phyloP scores from a whole-genome alignment of 2,113 vertebrate species.

The Actenoides lindsayi region DNA sequence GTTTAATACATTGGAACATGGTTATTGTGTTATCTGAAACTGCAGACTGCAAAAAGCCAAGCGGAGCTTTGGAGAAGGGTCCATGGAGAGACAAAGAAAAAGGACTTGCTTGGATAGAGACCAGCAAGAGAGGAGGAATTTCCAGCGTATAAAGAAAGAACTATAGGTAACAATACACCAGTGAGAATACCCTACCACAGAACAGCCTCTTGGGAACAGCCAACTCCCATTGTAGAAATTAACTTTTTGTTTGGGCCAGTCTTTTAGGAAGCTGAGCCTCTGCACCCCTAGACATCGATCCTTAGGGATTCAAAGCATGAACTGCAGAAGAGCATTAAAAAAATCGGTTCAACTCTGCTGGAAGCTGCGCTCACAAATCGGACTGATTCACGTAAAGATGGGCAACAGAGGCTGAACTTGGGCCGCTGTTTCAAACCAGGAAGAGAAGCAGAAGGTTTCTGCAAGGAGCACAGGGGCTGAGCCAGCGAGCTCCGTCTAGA shows the following conservation, averaged over 20 bases:
- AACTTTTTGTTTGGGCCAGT: neutral
- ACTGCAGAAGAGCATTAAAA: neutral
- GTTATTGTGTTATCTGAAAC: constrained; percentile 71
- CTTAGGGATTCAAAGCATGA: neutral
- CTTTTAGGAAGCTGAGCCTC: neutral
- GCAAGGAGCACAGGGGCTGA: neutral
- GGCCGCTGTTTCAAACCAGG: neutral
- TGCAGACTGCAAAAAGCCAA: constrained; percentile 50
- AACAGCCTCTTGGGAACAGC: neutral
- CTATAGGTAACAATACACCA: neutral
- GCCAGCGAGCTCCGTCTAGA: neutral
- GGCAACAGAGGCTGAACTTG: neutral
- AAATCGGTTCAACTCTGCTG: constrained; percentile 1
- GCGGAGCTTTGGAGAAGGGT: neutral
- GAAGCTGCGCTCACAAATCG: neutral
- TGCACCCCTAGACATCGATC: neutral
- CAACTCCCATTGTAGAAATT: neutral
- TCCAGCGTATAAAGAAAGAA: neutral
- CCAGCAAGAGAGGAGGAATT: neutral
- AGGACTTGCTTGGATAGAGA: neutral
- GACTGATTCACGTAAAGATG: neutral
- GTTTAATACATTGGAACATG: constrained; percentile 69
- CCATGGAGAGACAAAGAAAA: constrained; percentile 23
- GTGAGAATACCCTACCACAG: neutral
- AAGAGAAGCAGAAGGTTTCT: neutral